A percentile compares a stretch with the other conserved stretches of the same genome.
These are phyloP conservation scores for Achroia grisella DNA, from an alignment of 1,140 invertebrate genomes.

Conservation along the genomic window DNA sequence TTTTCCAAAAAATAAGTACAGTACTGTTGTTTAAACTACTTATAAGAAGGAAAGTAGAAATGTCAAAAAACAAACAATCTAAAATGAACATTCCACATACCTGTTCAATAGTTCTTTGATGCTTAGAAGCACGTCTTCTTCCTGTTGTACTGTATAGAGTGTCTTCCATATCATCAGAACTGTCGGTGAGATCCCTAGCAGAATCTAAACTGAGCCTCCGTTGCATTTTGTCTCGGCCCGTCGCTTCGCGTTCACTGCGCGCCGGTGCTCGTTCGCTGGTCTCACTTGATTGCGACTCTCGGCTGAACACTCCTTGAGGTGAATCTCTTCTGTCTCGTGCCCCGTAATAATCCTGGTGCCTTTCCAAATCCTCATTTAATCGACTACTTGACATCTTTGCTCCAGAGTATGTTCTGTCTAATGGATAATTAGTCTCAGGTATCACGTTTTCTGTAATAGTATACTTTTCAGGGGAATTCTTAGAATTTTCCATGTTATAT, in stretches of 20 bases:
- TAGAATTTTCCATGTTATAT: slow-evolving; percentile 63
- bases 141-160: slow-evolving; percentile 68
- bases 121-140: slow-evolving; percentile 70
- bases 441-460: slow-evolving; percentile 53
- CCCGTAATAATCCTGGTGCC: slow-evolving; percentile 56
- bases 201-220: slow-evolving; percentile 82
- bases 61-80: no score
- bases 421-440: slow-evolving; percentile 64
- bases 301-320: slow-evolving; percentile 37
- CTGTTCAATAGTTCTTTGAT: slow-evolving; percentile 79
- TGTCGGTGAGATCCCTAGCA: slow-evolving; percentile 80
- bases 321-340: slow-evolving; percentile 51
- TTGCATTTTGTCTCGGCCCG: slow-evolving; percentile 59
- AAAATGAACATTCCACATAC: no score
- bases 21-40: no score
- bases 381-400: slow-evolving; percentile 66
- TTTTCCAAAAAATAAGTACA: no score
- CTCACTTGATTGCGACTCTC: slow-evolving; percentile 55
- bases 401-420: slow-evolving; percentile 67
- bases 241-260: slow-evolving; percentile 31
- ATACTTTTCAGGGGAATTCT: slow-evolving; percentile 61
- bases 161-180: slow-evolving; percentile 77
- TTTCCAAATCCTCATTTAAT: slow-evolving; percentile 62
- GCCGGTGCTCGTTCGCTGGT: slow-evolving; percentile 42
- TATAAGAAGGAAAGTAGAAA: no score